Conservation (phyloP, 2,113 vertebrate genomes). For the Tachysurus vachellii region DNA sequence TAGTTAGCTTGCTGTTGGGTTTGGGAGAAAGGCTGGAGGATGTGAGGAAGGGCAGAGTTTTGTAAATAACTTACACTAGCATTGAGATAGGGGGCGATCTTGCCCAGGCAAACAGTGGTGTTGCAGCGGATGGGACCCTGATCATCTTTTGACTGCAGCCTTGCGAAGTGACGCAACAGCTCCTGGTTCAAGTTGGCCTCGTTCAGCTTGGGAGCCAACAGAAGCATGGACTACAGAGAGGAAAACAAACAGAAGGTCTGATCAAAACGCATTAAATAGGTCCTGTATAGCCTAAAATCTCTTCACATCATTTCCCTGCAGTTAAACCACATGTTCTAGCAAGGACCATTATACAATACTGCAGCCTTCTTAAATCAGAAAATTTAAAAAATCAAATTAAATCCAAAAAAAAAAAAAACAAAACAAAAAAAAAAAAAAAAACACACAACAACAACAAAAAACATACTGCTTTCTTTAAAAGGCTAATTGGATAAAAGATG, state of each 20-base stretch:
- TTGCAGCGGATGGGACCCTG: conserved; percentile 93
- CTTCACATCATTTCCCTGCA: background rate
- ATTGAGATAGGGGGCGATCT: conserved; percentile 88
- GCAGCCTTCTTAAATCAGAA: background rate
- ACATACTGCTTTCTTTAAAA: background rate
- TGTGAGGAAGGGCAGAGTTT: background rate
- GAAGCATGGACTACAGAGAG: conserved; percentile 82
- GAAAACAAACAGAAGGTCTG: background rate
- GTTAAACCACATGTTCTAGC: background rate
- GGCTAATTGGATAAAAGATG: background rate
- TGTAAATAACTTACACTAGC: conserved; percentile 66
- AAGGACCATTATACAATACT: background rate
- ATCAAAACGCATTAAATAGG: background rate
- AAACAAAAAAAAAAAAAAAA: too few relatives aligned
- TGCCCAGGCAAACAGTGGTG: conserved; percentile 90
- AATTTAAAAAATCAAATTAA: background rate
- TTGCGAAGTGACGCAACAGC: conserved; percentile 89
- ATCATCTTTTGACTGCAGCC: conserved; percentile 87
- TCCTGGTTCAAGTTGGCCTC: conserved; percentile 88
- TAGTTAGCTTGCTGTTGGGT: too few relatives aligned
- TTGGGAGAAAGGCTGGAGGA: background rate
- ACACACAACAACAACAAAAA: too few relatives aligned
- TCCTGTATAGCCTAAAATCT: background rate
- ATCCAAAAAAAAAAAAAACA: too few relatives aligned
- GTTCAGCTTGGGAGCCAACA: conserved; percentile 87